Conservation (phyloP, 2,888 invertebrate genomes). For the Anoncus sp. region DNA sequence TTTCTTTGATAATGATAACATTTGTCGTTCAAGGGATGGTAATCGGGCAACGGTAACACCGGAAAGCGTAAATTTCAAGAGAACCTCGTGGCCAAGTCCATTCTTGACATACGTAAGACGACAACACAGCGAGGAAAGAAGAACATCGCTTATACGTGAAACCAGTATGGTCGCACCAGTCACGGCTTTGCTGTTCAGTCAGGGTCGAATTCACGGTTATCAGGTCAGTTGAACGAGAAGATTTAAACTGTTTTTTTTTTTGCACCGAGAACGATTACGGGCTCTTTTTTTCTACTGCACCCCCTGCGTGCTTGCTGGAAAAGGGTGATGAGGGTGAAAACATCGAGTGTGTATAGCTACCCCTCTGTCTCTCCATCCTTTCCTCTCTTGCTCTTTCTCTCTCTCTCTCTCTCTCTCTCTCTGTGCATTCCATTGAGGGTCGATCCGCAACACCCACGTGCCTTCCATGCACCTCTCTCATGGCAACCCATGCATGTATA, state of each 20-base stretch:
- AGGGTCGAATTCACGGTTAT: constrained; percentile 67
- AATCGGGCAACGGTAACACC: constrained; percentile 85
- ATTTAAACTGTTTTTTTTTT: too few relatives aligned
- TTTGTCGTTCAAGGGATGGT: constrained; percentile 83
- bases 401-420: constrained; percentile 56
- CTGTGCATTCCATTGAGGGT: constrained; percentile 54
- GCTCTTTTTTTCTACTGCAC: constrained; percentile 44
- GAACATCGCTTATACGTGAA: constrained; percentile 85
- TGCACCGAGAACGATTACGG: constrained; percentile 56
- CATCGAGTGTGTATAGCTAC: constrained; percentile 56
- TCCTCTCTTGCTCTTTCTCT: constrained; percentile 49
- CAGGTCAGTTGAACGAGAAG: constrained; percentile 24
- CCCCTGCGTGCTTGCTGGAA: constrained; percentile 45
- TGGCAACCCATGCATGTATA: constrained; percentile 22
- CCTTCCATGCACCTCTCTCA: constrained; percentile 34
- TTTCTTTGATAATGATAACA: not conserved
- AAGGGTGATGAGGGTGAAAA: constrained; percentile 60
- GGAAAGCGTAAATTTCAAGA: constrained; percentile 87
- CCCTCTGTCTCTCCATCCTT: constrained; percentile 52
- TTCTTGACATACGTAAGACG: constrained; percentile 86
- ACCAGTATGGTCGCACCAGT: constrained; percentile 86
- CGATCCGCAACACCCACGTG: constrained; percentile 56
- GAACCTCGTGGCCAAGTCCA: constrained; percentile 82
- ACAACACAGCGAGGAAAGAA: constrained; percentile 84
- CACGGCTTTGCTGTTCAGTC: constrained; percentile 85